Evolutionary conservation across 2,888 invertebrate species (phyloP).

Genomic region (Meliscaeva auricollis): DNA sequence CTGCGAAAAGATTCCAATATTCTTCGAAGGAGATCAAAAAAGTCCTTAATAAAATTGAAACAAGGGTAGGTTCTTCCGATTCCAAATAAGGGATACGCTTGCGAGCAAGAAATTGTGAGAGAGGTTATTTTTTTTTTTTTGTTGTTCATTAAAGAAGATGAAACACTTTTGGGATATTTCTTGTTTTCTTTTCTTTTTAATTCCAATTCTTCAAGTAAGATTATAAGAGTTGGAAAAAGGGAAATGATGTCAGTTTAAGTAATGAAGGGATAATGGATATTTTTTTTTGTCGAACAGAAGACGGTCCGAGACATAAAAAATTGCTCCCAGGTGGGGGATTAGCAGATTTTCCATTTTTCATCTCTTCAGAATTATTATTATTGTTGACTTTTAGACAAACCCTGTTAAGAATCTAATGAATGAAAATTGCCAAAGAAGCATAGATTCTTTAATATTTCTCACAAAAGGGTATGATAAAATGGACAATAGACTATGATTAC

Average conservation of each 20-base stretch:
- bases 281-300: neutral
- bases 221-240: neutral
- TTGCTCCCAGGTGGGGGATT: neutral
- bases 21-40: neutral
- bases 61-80: neutral
- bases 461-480: too few species aligned
- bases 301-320: neutral
- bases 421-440: too few species aligned
- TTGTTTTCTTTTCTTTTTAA: neutral
- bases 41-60: conserved; percentile 38
- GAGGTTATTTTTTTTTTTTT: neutral
- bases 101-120: too few species aligned
- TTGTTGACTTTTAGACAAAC: too few species aligned
- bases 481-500: too few species aligned
- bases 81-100: neutral
- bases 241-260: neutral
- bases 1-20: conserved; percentile 51
- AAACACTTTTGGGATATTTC: neutral
- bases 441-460: too few species aligned
- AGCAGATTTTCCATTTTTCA: neutral
- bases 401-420: too few species aligned
- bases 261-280: neutral
- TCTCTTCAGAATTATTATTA: too few species aligned
- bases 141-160: neutral
- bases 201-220: neutral